Percentiles rank a stretch among this genome's conserved stretches.
Evolutionary conservation across 2,888 invertebrate species (phyloP).

Genomic region (Ashinkailepas kermadecensis): DNA sequence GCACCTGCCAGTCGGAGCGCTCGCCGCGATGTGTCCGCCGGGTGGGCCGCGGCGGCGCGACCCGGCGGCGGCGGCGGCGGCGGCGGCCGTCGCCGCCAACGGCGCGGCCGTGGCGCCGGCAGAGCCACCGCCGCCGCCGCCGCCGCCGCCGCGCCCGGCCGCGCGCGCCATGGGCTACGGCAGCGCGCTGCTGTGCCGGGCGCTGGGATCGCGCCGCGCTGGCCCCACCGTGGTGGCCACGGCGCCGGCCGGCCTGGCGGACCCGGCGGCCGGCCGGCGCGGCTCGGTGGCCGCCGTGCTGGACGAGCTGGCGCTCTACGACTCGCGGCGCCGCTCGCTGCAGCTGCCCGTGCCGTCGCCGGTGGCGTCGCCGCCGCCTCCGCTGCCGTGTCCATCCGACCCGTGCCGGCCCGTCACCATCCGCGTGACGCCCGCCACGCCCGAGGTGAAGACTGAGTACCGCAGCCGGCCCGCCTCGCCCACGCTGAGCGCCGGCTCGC

Average conservation of each 20-base stretch:
- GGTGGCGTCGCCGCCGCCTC: background rate
- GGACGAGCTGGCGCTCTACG: constrained; percentile 22
- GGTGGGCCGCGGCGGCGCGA: background rate
- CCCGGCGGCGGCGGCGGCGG: background rate
- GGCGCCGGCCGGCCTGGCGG: background rate
- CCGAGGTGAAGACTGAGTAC: background rate
- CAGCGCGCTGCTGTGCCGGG: constrained; percentile 21
- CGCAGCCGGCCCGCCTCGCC: background rate
- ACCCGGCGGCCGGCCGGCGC: constrained; percentile 8
- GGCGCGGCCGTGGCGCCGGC: too few relatives aligned
- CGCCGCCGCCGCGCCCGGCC: background rate
- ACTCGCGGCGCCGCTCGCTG: background rate
- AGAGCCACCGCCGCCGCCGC: too few relatives aligned
- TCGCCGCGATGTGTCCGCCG: background rate
- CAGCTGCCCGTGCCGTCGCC: constrained; percentile 11
- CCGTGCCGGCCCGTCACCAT: constrained; percentile 3
- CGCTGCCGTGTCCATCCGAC: background rate
- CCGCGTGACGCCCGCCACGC: constrained; percentile 12
- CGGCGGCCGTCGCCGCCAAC: background rate
- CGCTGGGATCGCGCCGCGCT: constrained; percentile 6
- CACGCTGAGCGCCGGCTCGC: background rate
- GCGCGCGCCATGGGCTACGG: constrained; percentile 1
- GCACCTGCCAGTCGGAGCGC: constrained; percentile 12
- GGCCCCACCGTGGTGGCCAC: constrained; percentile 17
- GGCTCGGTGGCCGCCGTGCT: constrained; percentile 10